Conservation (phyloP, 2,113 vertebrate species). For the Colinus virginianus region DNA sequence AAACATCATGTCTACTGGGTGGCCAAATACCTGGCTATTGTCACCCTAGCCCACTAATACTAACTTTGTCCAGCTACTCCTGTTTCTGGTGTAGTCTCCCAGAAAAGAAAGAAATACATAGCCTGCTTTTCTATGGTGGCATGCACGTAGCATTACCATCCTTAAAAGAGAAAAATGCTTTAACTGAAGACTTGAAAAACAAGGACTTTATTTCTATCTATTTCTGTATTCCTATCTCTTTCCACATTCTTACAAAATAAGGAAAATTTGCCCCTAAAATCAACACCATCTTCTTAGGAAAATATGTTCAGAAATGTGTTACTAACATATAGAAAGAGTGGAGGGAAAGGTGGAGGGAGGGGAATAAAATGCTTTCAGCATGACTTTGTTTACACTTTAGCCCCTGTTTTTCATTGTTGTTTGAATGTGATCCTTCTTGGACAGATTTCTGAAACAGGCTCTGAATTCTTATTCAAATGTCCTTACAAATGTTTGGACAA, state of each 20-base stretch:
- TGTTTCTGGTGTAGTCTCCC: neutral
- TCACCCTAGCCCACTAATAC: neutral
- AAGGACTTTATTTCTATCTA: too few species aligned
- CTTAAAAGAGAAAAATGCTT: neutral
- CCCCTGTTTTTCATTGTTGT: constrained; percentile 21
- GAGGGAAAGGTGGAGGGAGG: neutral
- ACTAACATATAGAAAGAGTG: neutral
- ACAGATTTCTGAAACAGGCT: constrained; percentile 36
- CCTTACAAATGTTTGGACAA: constrained; percentile 54
- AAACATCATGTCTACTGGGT: neutral
- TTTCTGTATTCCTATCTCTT: neutral
- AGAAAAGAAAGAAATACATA: neutral
- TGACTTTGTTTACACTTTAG: constrained; percentile 45
- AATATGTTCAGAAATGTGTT: neutral
- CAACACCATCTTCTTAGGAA: neutral
- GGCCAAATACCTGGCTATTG: neutral
- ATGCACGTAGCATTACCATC: neutral
- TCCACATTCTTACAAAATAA: neutral
- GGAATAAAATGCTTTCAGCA: neutral
- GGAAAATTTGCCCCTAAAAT: neutral
- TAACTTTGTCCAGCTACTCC: neutral
- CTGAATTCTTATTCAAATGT: constrained; percentile 32
- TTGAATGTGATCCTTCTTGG: constrained; percentile 41
- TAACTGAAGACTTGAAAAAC: neutral
- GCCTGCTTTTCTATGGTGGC: neutral